A percentile compares a stretch with the other conserved stretches of the same genome.
Conservation (phyloP, 2,888 invertebrate genomes). For the Erebia palarica region DNA sequence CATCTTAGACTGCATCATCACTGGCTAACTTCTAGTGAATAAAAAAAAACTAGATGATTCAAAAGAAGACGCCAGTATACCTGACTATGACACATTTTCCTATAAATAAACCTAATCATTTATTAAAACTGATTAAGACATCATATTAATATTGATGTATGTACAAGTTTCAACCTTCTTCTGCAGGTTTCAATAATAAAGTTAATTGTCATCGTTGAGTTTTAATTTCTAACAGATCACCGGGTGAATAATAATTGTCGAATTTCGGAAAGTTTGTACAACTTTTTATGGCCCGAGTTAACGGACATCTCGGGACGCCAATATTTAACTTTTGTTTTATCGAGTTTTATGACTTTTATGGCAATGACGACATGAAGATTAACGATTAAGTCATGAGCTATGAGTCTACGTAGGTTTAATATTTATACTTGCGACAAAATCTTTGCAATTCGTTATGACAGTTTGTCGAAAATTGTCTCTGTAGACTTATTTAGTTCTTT, state of each 20-base stretch:
- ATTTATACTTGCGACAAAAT: background rate
- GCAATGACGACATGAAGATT: constrained; percentile 14
- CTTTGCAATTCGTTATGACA: too few relatives aligned
- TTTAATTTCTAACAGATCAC: constrained; percentile 7
- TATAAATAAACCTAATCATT: too few relatives aligned
- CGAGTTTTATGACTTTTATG: constrained; percentile 20
- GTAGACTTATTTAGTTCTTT: too few relatives aligned
- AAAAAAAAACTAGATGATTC: too few relatives aligned
- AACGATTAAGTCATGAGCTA: background rate
- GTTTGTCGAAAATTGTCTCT: too few relatives aligned
- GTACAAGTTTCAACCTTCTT: background rate
- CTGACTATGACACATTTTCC: too few relatives aligned
- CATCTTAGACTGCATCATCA: too few relatives aligned
- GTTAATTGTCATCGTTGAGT: background rate
- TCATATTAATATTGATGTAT: too few relatives aligned
- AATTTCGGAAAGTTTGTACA: constrained; percentile 10
- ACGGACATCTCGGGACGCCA: constrained; percentile 20
- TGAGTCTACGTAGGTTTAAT: background rate
- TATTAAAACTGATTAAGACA: too few relatives aligned
- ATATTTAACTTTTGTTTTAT: constrained; percentile 24
- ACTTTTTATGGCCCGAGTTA: constrained; percentile 19
- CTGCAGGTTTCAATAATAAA: background rate
- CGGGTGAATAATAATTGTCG: constrained; percentile 17
- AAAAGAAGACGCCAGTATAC: too few relatives aligned
- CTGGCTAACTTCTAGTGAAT: too few relatives aligned